Conservation (phyloP, 2,888 invertebrate genomes). For the Odontocolon sp. region DNA sequence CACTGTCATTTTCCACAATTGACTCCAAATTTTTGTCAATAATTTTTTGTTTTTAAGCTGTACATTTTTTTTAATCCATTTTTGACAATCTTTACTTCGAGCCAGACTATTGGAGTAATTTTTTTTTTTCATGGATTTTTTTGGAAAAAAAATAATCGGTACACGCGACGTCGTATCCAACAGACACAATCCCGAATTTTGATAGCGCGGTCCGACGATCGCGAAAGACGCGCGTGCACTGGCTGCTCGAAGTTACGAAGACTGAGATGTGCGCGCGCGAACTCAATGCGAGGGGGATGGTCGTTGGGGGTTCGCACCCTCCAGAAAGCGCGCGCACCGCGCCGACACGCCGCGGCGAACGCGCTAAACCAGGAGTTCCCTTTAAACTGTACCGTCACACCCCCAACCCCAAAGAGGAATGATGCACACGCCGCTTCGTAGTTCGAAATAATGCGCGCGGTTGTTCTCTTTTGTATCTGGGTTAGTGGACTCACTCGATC, state of each 20-base stretch:
- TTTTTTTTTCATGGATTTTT: background rate
- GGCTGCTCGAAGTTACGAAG: conserved; percentile 74
- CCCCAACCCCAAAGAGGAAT: conserved; percentile 17
- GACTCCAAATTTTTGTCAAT: no score
- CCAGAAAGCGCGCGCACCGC: conserved; percentile 41
- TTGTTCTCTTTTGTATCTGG: conserved; percentile 60
- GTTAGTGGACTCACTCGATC: conserved; percentile 65
- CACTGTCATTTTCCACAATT: no score
- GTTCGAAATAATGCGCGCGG: conserved; percentile 35
- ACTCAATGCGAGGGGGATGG: conserved; percentile 52
- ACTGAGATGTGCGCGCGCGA: conserved; percentile 62
- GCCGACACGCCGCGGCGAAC: conserved; percentile 45
- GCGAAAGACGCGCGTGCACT: conserved; percentile 80
- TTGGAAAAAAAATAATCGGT: background rate
- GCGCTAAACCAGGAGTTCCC: conserved; percentile 43
- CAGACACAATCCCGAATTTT: conserved; percentile 62
- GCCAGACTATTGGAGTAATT: no score
- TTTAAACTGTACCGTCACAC: conserved; percentile 37
- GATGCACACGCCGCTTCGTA: conserved; percentile 35
- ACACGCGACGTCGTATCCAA: conserved; percentile 4
- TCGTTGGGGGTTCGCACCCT: conserved; percentile 59
- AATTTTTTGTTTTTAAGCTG: no score
- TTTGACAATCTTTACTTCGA: no score
- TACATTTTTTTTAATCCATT: no score
- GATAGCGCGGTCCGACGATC: conserved; percentile 76